These are phyloP conservation scores for Oncorhynchus mykiss DNA, from an alignment of 2,113 vertebrate species.

Conservation along the genomic window DNA sequence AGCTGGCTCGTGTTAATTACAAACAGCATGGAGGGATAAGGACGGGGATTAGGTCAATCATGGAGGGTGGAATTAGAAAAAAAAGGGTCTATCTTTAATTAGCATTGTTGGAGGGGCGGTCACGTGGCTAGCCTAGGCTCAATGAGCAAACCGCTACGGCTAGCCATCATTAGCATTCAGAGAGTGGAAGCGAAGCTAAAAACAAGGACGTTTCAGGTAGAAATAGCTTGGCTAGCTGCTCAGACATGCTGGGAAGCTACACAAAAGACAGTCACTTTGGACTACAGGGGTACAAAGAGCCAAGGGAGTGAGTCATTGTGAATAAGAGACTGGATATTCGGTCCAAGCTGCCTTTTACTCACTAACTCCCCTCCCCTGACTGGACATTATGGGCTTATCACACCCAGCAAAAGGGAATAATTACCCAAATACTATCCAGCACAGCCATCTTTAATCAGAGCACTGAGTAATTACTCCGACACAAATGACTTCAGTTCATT, in stretches of 20 bases:
- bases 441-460: conserved; percentile 75
- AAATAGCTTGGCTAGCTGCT: conserved; percentile 51
- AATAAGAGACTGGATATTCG: conserved; percentile 62
- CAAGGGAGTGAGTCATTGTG: conserved; percentile 61
- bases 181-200: conserved; percentile 44
- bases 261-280: conserved; percentile 39
- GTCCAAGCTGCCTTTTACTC: conserved; percentile 58
- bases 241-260: too few relatives aligned
- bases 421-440: conserved; percentile 74
- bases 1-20: conserved; percentile 74
- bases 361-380: conserved; percentile 57
- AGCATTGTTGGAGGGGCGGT: conserved; percentile 64
- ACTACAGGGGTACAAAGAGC: conserved; percentile 45
- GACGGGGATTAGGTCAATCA: conserved; percentile 72
- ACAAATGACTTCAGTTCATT: conserved; percentile 74
- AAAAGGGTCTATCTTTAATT: conserved; percentile 63
- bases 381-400: conserved; percentile 72
- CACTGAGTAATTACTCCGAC: conserved; percentile 75
- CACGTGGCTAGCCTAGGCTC: conserved; percentile 43
- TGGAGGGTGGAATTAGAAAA: conserved; percentile 60
- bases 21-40: conserved; percentile 72
- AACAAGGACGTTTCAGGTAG: conserved; percentile 56
- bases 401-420: conserved; percentile 73
- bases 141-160: conserved; percentile 52
- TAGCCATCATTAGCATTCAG: conserved; percentile 25